Evolutionary conservation across 2,888 invertebrate species (phyloP).

Genomic region (Brachyptera putata): DNA sequence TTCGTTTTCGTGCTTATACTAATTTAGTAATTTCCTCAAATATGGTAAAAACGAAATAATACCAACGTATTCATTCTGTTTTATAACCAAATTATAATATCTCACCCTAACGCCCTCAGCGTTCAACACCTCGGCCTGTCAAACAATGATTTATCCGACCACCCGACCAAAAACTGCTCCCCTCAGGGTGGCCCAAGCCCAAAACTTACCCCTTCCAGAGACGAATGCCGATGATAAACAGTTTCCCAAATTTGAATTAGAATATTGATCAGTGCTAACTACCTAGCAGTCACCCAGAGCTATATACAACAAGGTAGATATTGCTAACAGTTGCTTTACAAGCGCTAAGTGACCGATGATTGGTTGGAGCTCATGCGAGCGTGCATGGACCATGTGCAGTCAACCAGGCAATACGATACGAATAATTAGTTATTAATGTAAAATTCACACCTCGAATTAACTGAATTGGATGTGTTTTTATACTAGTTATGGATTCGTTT

Average conservation of each 20-base stretch:
- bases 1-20: too few species aligned
- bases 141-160: slow-evolving; percentile 20
- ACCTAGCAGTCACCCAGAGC: slow-evolving; percentile 3
- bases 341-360: slow-evolving; percentile 8
- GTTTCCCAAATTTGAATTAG: too few species aligned
- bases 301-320: neutral
- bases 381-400: too few species aligned
- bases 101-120: neutral
- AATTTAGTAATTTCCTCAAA: too few species aligned
- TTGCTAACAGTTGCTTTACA: neutral
- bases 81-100: slow-evolving; percentile 5
- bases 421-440: too few species aligned
- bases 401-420: too few species aligned
- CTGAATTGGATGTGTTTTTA: too few species aligned
- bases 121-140: slow-evolving; percentile 15
- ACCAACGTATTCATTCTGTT: neutral
- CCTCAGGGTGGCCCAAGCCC: neutral
- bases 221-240: neutral
- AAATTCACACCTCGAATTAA: too few species aligned
- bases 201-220: neutral
- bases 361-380: neutral
- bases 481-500: too few species aligned
- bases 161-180: slow-evolving; percentile 1
- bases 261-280: neutral
- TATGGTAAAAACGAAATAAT: too few species aligned